Conservation (phyloP, 2,113 vertebrate genomes). For the Elachura formosa region DNA sequence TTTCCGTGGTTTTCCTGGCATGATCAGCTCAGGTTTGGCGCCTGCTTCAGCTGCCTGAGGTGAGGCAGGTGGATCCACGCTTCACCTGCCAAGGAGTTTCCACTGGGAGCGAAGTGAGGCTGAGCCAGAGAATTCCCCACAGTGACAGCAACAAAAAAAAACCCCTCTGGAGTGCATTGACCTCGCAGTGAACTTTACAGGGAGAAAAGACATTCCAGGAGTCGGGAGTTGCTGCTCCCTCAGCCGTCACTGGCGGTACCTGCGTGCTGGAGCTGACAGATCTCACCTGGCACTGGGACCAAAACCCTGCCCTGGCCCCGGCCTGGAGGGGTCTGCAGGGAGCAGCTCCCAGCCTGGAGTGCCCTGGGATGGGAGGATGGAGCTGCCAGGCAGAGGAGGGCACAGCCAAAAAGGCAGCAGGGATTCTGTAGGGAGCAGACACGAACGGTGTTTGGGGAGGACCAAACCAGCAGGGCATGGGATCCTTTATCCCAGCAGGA, state of each 20-base stretch:
- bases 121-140: background rate
- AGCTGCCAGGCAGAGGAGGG: background rate
- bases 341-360: background rate
- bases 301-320: background rate
- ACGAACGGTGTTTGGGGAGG: no score
- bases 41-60: background rate
- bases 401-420: background rate
- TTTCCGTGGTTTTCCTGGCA: background rate
- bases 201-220: background rate
- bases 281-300: background rate
- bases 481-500: no score
- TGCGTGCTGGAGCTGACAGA: background rate
- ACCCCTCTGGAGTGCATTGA: background rate
- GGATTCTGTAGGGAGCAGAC: background rate
- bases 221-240: background rate
- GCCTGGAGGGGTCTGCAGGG: background rate
- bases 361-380: background rate
- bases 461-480: no score
- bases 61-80: background rate
- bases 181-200: background rate
- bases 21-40: background rate
- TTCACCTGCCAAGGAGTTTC: background rate
- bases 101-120: background rate
- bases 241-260: rapidly evolving
- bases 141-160: background rate